Conservation (phyloP, 2,113 vertebrate genomes). For the Macroglossus sobrinus region DNA sequence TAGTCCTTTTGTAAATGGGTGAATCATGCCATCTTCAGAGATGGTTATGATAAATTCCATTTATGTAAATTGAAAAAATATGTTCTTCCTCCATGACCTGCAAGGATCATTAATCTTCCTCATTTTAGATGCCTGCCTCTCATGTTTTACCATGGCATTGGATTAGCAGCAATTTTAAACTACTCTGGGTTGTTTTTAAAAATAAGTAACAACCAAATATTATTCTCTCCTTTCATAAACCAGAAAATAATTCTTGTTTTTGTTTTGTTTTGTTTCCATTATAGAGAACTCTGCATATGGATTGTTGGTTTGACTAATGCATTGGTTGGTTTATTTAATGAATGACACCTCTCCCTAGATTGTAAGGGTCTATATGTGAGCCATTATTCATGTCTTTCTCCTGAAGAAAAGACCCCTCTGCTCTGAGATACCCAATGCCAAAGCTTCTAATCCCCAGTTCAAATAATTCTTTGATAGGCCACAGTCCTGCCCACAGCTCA, state of each 20-base stretch:
- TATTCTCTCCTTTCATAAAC: background rate
- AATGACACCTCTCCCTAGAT: background rate
- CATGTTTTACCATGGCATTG: conserved; percentile 1
- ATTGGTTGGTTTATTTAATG: background rate
- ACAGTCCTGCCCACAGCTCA: background rate
- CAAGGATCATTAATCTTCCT: conserved; percentile 69
- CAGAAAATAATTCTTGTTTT: background rate
- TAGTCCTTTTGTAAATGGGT: conserved; percentile 42
- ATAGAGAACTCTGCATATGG: background rate
- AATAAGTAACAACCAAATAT: conserved; percentile 19
- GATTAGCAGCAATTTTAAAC: conserved; percentile 27
- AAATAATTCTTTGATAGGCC: conserved; percentile 53
- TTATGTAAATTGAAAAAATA: background rate
- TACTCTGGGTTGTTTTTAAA: conserved; percentile 11
- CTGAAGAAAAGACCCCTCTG: background rate
- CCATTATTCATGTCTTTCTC: background rate
- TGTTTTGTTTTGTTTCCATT: background rate
- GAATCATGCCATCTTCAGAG: conserved; percentile 56
- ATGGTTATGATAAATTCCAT: conserved; percentile 53
- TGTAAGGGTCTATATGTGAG: background rate
- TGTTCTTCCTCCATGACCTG: conserved; percentile 29
- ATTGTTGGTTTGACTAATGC: conserved; percentile 4
- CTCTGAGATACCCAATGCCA: background rate
- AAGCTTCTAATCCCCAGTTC: conserved; percentile 30
- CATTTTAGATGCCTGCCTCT: conserved; percentile 33